Base-by-base conservation (phyloP, 2,888 invertebrate species). In the Petrophora chlorosata region DNA sequence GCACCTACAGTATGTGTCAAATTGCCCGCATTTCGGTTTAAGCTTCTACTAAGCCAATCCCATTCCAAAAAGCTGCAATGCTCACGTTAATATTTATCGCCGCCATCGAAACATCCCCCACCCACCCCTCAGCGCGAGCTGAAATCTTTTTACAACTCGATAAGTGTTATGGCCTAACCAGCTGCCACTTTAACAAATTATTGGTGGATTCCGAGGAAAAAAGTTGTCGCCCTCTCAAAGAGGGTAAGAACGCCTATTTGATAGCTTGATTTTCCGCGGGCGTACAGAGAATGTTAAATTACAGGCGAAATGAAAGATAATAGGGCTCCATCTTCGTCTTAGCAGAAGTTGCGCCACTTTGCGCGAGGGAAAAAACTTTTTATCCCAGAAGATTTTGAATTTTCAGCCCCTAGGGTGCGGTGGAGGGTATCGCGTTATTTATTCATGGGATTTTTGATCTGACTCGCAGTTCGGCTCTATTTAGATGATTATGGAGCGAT, bases 101-200 rank as follows among this genome's bases (percentile, higher is more conserved):
- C 19, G 17, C 22, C 43, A 41, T 40, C 26, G 36, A 40, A 29
- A 23, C 17, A 38, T 29, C n/a, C n/a, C n/a, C n/a, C n/a, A n/a
- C n/a, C 25, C 9, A 19, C 34, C 41, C 46, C 36, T 34, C 38
- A 15, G 13, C 32, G 40, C 17, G 5, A 29, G 38, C 26, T 51
- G 67, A 77, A 78, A 83, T 81, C 81, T 81, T 76, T 82, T 82
- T 80, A 82, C 76, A 75, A 74, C 79, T 72, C 82, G 86, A 85
- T 87, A 87, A 87, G 82, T 86, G 82, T 85, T 85, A 82, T 80
- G 77, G 78, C 79, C 82, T 83, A 87, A 87, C 80, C 82, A 84
- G 81, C 85, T 88, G 85, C 82, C 87, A 89, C 86, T 89, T 85
- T 85, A 82, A 80, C 85, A 87, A 88, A 89, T 88, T 88, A 88